Evolutionary conservation across 1,140 invertebrate species (phyloP), one percentile per base, ranked within the genome.

Genomic region (Gonioctena quinquepunctata): DNA sequence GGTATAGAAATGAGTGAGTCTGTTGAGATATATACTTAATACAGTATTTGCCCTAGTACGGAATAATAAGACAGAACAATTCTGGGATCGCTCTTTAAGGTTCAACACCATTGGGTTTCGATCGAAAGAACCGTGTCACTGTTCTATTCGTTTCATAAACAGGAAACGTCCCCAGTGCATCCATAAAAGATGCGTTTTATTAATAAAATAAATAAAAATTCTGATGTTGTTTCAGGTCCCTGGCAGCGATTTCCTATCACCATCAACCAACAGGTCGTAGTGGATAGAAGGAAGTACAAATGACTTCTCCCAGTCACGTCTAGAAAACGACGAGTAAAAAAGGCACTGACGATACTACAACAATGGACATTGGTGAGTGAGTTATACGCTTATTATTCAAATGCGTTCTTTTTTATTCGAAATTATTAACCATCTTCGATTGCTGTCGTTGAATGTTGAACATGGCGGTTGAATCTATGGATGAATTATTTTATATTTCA

Each of bases 291-390:
- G 61, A 63, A 63, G 61, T 28, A 19, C 42, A 49, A 63, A 63
- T 63, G 61, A 49, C 16, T 48, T 33, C 42, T 63, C 27, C 61
- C 42, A 63, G 61, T 63, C 61, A 63, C 25, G 61, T 63, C 33
- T 49, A 28, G 27, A 22, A 60, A 49, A 42, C 42, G 22, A 42
- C 13, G 16, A 42, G 33, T 49, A 21, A 63, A 21, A 49, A 28
- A 49, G 25, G 61, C 8, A 8, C 61, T 11, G 22, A 63, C 61
- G 61, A 48, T 5, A 63, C 28, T 49, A 48, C 61, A 63, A 63
- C 61, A 63, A 63, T 63, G 61, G 61, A 63, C 61, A 48, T 63
- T 21, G 61, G 61, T 63, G 23, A 42, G 61, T 63, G 27, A 42
- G 16, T 42, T 42, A 42, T 42, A 42, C 2, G 33, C 16, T 57